Conservation (phyloP, 2,888 invertebrate species). For the Priocnemis perturbator region DNA sequence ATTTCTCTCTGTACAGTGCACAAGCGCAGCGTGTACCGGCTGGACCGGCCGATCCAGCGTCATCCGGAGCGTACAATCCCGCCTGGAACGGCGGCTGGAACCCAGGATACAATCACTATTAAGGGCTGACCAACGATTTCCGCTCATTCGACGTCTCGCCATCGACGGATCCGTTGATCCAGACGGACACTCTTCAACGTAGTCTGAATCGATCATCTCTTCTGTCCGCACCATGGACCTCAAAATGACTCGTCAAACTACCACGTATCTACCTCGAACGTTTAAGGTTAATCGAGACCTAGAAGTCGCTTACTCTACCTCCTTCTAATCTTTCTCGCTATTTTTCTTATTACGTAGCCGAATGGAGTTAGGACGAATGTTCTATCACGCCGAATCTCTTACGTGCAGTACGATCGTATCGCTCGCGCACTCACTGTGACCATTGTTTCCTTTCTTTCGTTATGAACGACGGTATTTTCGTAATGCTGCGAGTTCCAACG, state of each 20-base stretch:
- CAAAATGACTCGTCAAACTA: background rate
- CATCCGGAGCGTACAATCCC: conserved; percentile 54
- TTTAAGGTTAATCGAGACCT: conserved; percentile 27
- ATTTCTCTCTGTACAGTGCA: conserved; percentile 70
- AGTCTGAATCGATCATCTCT: background rate
- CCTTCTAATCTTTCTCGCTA: background rate
- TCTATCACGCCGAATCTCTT: too few species aligned
- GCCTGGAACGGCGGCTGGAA: conserved; percentile 54
- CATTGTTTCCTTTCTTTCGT: too few species aligned
- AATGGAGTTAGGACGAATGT: too few species aligned
- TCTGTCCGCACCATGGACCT: too few species aligned
- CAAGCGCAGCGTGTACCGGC: conserved; percentile 58
- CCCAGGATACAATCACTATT: conserved; percentile 51
- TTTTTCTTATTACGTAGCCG: background rate
- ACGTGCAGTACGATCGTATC: too few species aligned
- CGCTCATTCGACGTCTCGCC: background rate
- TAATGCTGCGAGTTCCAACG: too few species aligned
- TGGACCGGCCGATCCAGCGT: conserved; percentile 54
- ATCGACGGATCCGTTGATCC: background rate
- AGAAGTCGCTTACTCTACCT: too few species aligned
- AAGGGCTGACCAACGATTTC: conserved; percentile 18
- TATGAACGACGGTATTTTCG: too few species aligned
- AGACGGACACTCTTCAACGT: background rate
- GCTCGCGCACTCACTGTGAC: too few species aligned
- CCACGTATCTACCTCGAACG: conserved; percentile 40